Conservation (phyloP, 1,140 invertebrate genomes). For the Cylas formicarius region DNA sequence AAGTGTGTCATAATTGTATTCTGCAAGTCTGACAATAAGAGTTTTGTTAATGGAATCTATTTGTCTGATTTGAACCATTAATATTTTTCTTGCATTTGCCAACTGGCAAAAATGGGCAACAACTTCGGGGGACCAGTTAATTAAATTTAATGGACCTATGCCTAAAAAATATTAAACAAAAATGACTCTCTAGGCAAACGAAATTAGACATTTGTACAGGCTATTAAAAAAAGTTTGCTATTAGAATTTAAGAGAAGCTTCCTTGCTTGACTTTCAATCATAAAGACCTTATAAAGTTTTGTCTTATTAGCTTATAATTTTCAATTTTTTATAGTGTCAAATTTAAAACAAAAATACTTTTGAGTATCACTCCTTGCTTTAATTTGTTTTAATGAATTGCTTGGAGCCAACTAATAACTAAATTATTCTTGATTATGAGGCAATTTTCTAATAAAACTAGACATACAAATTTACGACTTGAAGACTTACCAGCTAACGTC, state of each 20-base stretch:
- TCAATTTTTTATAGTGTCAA: not conserved
- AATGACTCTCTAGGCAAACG: not conserved
- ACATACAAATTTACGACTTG: too few species aligned
- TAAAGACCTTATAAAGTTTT: too few species aligned
- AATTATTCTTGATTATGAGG: not conserved
- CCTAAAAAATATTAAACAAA: constrained; percentile 7
- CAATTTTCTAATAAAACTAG: not conserved
- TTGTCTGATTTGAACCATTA: constrained; percentile 8
- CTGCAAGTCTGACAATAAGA: constrained; percentile 4
- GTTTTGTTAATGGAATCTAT: constrained; percentile 2
- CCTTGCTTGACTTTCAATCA: too few species aligned
- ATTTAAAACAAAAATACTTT: constrained; percentile 1
- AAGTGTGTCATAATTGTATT: constrained; percentile 1
- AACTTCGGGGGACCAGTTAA: constrained; percentile 9
- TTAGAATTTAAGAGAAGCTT: too few species aligned
- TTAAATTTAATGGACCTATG: constrained; percentile 8
- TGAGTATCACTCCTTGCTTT: too few species aligned
- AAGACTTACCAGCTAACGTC: constrained; percentile 16
- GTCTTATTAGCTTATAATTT: too few species aligned
- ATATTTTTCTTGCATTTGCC: constrained; percentile 2
- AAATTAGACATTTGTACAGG: too few species aligned
- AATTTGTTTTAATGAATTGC: not conserved
- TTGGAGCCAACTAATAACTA: not conserved
- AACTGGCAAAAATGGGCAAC: constrained; percentile 11
- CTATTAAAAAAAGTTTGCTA: too few species aligned